Conservation (phyloP, 2,113 vertebrate genomes). For the Rhadina sibilatrix region DNA sequence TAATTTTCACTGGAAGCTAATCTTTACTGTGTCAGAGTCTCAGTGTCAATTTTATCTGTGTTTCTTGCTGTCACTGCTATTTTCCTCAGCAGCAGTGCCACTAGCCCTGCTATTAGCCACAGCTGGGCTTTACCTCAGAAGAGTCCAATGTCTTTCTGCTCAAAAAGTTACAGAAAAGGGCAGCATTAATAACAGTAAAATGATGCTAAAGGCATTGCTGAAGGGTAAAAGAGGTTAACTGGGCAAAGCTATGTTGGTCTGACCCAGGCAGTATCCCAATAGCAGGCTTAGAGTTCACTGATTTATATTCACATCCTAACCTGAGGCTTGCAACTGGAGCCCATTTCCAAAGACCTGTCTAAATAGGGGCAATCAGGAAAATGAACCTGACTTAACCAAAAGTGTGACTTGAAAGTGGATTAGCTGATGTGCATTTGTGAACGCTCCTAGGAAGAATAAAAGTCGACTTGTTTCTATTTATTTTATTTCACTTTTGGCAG, state of each 20-base stretch:
- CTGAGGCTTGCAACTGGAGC: conserved; percentile 32
- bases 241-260: conserved; percentile 11
- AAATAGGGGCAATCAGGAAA: conserved; percentile 66
- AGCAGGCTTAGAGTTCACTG: conserved; percentile 40
- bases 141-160: conserved; percentile 6
- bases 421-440: conserved; percentile 10
- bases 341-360: conserved; percentile 58
- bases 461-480: not conserved
- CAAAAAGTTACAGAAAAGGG: conserved; percentile 29
- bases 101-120: conserved; percentile 65
- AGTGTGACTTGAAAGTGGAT: conserved; percentile 58
- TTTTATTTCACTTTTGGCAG: not conserved
- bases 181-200: conserved; percentile 53
- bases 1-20: conserved; percentile 65
- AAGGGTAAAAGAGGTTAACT: conserved; percentile 47
- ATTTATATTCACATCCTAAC: conserved; percentile 58
- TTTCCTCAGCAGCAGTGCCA: conserved; percentile 63
- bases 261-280: not conserved
- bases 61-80: conserved; percentile 58
- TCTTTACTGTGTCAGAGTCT: conserved; percentile 55
- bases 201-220: conserved; percentile 10
- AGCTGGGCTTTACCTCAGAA: conserved; percentile 47
- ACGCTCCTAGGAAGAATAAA: not conserved
- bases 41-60: conserved; percentile 51
- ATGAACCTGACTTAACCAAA: conserved; percentile 55